Evolutionary conservation across 2,888 invertebrate genomes (phyloP).

Genomic region (Hirtodrosophila alboralis): DNA sequence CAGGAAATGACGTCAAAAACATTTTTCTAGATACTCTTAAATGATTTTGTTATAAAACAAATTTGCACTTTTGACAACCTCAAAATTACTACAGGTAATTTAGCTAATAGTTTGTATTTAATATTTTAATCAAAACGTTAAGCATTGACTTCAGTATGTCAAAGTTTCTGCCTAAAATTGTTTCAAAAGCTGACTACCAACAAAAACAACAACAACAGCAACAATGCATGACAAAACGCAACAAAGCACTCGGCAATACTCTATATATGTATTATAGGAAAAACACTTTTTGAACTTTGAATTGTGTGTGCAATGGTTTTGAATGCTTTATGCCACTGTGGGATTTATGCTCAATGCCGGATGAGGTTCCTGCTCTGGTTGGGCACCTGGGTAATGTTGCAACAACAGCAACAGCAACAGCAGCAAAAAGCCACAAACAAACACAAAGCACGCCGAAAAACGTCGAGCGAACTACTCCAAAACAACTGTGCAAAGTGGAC

Average conservation of each 20-base stretch:
- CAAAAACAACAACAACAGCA: too few relatives aligned
- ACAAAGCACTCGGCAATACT: slow-evolving; percentile 24
- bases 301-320: slow-evolving; percentile 34
- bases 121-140: too few relatives aligned
- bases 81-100: too few relatives aligned
- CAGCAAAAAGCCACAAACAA: slow-evolving; percentile 2
- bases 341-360: slow-evolving; percentile 14
- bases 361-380: slow-evolving; percentile 15
- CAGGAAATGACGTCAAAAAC: too few relatives aligned
- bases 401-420: slow-evolving; percentile 12
- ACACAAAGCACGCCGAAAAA: slow-evolving; percentile 38
- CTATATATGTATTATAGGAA: background rate
- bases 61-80: too few relatives aligned
- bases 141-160: background rate
- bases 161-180: slow-evolving; percentile 7
- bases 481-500: slow-evolving; percentile 76
- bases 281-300: slow-evolving; percentile 39
- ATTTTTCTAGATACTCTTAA: too few relatives aligned
- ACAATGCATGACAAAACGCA: slow-evolving; percentile 7
- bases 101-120: too few relatives aligned
- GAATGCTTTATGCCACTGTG: slow-evolving; percentile 27
- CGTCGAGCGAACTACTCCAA: slow-evolving; percentile 62
- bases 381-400: slow-evolving; percentile 29
- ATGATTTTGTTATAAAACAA: too few relatives aligned
- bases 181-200: background rate